A percentile compares a stretch with the other conserved stretches of the same genome.
Evolutionary conservation across 2,113 vertebrate species (phyloP).

Genomic region (Microcebus lehilahytsara): DNA sequence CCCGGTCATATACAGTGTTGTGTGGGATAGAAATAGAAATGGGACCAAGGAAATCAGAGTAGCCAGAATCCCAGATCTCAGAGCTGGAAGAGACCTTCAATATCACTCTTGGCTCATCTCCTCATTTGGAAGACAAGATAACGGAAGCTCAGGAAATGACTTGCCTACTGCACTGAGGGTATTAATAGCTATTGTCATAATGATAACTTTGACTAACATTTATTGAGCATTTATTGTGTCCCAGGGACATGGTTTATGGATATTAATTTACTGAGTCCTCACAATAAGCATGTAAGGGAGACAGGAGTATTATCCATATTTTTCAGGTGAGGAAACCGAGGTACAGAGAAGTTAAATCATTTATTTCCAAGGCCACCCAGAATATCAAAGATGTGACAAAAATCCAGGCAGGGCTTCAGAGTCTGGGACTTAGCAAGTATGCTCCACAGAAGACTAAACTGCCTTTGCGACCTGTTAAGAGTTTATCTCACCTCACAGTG

Average conservation of each 20-base stretch:
- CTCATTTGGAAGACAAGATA: neutral
- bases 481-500: neutral
- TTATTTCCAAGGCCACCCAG: neutral
- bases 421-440: neutral
- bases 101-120: neutral
- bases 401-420: neutral
- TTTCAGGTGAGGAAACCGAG: neutral
- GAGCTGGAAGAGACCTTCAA: neutral
- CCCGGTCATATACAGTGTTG: neutral
- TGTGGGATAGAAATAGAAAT: neutral
- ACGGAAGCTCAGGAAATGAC: neutral
- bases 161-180: too few species aligned
- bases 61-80: neutral
- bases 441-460: neutral
- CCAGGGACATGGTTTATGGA: neutral
- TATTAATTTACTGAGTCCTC: neutral
- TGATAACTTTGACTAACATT: neutral
- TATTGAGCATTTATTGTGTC: neutral
- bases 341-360: neutral
- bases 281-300: neutral
- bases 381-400: neutral
- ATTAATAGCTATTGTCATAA: neutral
- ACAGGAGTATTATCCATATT: neutral
- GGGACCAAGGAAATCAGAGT: neutral
- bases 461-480: neutral